phyloP scores from a whole-genome alignment of 2,888 invertebrate genomes.

The Hydraecia micacea region DNA sequence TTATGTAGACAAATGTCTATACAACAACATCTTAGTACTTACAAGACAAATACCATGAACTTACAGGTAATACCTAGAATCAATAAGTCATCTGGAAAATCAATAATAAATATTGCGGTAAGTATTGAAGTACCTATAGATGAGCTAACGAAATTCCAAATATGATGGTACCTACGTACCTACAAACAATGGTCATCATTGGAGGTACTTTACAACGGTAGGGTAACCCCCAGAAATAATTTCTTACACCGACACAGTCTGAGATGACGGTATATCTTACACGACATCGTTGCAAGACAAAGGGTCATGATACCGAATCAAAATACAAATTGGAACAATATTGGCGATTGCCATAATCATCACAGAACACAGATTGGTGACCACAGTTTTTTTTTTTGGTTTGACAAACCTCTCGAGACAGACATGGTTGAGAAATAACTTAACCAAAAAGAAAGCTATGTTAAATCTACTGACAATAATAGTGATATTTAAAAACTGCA shows the following conservation, averaged over 20 bases:
- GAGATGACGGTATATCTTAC: neutral
- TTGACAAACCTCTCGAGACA: neutral
- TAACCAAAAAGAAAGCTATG: neutral
- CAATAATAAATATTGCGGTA: neutral
- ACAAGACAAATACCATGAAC: neutral
- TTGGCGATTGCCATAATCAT: too few species aligned
- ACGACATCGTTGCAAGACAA: neutral
- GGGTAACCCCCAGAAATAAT: slow-evolving; percentile 7
- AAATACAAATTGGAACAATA: too few species aligned
- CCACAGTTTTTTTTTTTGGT: neutral
- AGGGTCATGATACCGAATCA: too few species aligned
- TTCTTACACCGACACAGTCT: neutral
- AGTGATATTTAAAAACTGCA: neutral
- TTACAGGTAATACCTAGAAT: neutral
- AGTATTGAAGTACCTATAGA: slow-evolving; percentile 16
- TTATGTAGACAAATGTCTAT: neutral
- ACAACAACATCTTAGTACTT: neutral
- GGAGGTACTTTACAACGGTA: neutral
- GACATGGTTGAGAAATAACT: neutral
- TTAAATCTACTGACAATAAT: neutral
- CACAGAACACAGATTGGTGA: too few species aligned
- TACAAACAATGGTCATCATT: neutral
- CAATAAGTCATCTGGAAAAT: slow-evolving; percentile 16
- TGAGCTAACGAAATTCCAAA: slow-evolving; percentile 14
- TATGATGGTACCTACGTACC: neutral